Percentiles rank a stretch among this genome's conserved stretches.
Evolutionary conservation across 2,797 vertebrate genomes (phyloP).

Genomic region (Poliocrania exsul): DNA sequence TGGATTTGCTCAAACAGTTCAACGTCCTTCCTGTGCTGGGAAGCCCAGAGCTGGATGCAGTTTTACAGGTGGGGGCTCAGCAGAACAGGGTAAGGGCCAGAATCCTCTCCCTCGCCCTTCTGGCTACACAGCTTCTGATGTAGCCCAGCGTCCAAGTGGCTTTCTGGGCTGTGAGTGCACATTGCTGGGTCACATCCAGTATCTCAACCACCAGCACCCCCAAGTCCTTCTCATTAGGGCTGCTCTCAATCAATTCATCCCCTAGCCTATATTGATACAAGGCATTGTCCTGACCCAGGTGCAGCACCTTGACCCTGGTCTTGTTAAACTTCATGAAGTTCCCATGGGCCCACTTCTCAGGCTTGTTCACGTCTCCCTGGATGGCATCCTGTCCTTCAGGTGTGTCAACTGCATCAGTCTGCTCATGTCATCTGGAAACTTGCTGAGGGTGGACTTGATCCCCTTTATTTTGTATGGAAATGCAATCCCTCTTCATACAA

Average conservation of each 20-base stretch:
- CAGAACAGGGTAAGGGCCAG: not conserved
- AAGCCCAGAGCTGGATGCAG: not conserved
- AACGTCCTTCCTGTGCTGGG: not conserved
- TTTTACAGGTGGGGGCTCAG: not conserved
- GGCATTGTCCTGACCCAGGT: rapidly evolving
- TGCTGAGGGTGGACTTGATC: not conserved
- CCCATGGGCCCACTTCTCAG: not conserved
- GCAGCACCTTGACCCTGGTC: not conserved
- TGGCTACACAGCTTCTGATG: not conserved
- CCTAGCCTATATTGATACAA: rapidly evolving
- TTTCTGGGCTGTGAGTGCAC: not conserved
- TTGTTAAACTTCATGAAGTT: not conserved
- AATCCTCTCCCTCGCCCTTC: not conserved
- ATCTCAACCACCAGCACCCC: not conserved
- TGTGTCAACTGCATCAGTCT: not conserved
- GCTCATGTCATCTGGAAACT: not conserved
- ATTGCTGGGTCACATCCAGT: not conserved
- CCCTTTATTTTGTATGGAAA: not conserved
- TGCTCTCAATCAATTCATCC: rapidly evolving
- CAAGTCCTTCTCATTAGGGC: rapidly evolving
- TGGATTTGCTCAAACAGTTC: rapidly evolving
- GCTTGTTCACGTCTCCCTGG: not conserved
- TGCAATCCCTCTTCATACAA: not conserved
- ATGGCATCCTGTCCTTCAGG: not conserved
- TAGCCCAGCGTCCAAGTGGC: not conserved